These are phyloP conservation scores for Microvelia longipes DNA, from an alignment of 1,140 invertebrate genomes.

Conservation along the genomic window DNA sequence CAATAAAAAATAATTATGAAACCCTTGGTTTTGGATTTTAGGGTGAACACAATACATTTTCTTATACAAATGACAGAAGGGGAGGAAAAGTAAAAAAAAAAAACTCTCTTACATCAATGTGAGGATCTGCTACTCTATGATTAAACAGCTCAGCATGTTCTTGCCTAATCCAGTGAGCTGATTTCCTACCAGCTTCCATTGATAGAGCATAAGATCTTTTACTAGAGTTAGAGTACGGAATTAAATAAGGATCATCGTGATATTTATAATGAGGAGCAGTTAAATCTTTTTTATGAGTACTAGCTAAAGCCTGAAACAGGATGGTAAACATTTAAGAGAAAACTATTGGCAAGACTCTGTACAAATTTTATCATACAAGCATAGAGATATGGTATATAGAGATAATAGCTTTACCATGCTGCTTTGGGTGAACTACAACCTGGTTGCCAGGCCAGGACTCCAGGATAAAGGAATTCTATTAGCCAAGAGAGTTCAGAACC, in stretches of 20 bases:
- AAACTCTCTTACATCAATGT: too few relatives aligned
- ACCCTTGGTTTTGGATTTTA: too few relatives aligned
- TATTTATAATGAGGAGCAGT: conserved; percentile 74
- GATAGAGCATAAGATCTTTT: conserved; percentile 62
- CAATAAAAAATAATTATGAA: too few relatives aligned
- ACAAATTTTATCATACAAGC: background rate
- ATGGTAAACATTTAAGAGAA: background rate
- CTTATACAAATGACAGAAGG: too few relatives aligned
- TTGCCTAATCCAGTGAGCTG: conserved; percentile 66
- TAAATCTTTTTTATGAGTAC: conserved; percentile 52
- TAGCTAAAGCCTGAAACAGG: conserved; percentile 46
- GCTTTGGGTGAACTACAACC: too few relatives aligned
- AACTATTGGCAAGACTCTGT: background rate
- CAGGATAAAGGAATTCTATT: background rate
- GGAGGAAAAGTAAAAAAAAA: too few relatives aligned
- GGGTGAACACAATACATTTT: too few relatives aligned
- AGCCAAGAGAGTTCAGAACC: background rate
- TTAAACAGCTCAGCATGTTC: conserved; percentile 61
- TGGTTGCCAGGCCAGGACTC: too few relatives aligned
- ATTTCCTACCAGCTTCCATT: conserved; percentile 69
- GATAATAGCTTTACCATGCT: background rate
- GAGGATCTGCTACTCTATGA: conserved; percentile 51
- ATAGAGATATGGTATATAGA: background rate
- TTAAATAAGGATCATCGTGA: conserved; percentile 78
- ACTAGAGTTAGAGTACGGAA: conserved; percentile 54